Percentiles rank a stretch among this genome's conserved stretches.
Conservation (phyloP, 2,797 vertebrate genomes). For the Esox lucius region DNA sequence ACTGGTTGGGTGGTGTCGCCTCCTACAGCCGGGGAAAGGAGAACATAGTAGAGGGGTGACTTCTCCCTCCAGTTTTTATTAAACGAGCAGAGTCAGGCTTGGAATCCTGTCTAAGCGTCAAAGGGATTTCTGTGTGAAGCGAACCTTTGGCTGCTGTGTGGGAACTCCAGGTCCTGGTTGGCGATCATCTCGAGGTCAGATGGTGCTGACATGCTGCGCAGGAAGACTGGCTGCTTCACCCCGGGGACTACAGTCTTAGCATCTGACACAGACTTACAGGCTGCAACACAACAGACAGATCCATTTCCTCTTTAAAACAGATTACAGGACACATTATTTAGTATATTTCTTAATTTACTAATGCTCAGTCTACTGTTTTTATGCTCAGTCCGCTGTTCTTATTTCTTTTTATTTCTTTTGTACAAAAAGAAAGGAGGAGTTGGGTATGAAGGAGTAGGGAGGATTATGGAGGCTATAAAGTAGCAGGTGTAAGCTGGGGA, state of each 20-base stretch:
- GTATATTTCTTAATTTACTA: too few relatives aligned
- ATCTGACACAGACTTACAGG: constrained; percentile 92
- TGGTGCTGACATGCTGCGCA: constrained; percentile 97
- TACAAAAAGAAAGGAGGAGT: too few relatives aligned
- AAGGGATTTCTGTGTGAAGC: background rate
- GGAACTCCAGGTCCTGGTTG: constrained; percentile 94
- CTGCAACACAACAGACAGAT: constrained; percentile 62
- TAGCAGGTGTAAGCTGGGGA: background rate
- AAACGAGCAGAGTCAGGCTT: background rate
- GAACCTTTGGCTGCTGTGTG: constrained; percentile 86
- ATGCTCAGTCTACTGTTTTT: too few relatives aligned
- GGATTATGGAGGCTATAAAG: background rate
- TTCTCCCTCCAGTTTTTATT: background rate
- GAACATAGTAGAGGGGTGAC: constrained; percentile 9
- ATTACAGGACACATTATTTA: too few relatives aligned
- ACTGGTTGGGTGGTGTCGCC: constrained; percentile 90
- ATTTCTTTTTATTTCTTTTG: too few relatives aligned
- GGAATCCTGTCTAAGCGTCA: background rate
- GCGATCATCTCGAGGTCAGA: constrained; percentile 99
- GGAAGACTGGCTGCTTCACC: constrained; percentile 93
- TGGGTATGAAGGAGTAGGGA: background rate
- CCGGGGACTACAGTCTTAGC: constrained; percentile 86
- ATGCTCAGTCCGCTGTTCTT: too few relatives aligned
- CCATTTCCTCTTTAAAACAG: background rate
- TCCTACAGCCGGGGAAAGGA: constrained; percentile 69